Evolutionary conservation across 2,797 vertebrate species (phyloP).

Genomic region (Sardinella longiceps): DNA sequence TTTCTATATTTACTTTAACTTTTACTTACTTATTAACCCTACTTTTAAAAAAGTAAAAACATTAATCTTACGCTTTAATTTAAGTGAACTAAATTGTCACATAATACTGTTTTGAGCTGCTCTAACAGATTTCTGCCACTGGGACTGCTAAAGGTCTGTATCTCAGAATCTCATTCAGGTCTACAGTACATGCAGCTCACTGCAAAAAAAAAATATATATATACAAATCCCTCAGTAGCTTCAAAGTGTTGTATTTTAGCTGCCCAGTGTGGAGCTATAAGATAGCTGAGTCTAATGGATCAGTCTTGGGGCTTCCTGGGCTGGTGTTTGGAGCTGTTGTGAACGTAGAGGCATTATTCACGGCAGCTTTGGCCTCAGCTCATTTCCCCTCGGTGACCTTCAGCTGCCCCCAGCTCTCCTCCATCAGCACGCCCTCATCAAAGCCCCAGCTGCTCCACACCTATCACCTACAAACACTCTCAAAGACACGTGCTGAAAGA

Average conservation of each 20-base stretch:
- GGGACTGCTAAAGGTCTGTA: not conserved
- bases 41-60: too few relatives aligned
- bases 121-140: not conserved
- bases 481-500: not conserved
- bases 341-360: constrained; percentile 66
- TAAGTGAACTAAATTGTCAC: too few relatives aligned
- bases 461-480: constrained; percentile 37
- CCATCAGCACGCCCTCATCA: constrained; percentile 49
- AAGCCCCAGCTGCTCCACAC: constrained; percentile 48
- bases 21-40: too few relatives aligned
- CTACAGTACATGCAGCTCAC: too few relatives aligned
- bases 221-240: not conserved
- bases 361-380: constrained; percentile 62
- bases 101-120: not conserved
- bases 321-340: constrained; percentile 51
- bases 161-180: not conserved
- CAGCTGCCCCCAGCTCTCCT: constrained; percentile 36
- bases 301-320: constrained; percentile 41
- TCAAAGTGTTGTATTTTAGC: not conserved
- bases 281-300: constrained; percentile 41
- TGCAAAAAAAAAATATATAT: too few relatives aligned
- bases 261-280: not conserved
- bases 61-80: too few relatives aligned
- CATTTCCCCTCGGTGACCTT: constrained; percentile 67
- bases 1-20: too few relatives aligned